Percentiles rank a stretch among this genome's conserved stretches.
phyloP scores from a whole-genome alignment of 2,888 invertebrate genomes.

The Caenorhabditis sp. region DNA sequence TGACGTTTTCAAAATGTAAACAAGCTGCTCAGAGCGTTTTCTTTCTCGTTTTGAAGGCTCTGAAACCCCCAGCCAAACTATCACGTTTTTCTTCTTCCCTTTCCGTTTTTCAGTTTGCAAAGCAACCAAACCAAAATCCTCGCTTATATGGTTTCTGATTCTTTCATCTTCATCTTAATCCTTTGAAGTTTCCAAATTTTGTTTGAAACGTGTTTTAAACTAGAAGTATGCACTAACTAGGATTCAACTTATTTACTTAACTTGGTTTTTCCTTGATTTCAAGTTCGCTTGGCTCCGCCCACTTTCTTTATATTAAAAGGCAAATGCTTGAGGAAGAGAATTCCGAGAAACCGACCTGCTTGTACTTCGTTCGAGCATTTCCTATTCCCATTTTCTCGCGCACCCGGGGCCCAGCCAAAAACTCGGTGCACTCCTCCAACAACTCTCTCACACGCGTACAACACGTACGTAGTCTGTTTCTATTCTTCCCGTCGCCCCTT shows the following conservation, averaged over 20 bases:
- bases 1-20: slow-evolving; percentile 10
- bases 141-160: too few relatives aligned
- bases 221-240: too few relatives aligned
- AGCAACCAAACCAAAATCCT: too few relatives aligned
- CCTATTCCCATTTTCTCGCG: slow-evolving; percentile 26
- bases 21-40: not conserved
- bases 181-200: too few relatives aligned
- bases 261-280: too few relatives aligned
- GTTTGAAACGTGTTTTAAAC: too few relatives aligned
- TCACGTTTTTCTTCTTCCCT: not conserved
- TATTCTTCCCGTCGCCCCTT: slow-evolving; percentile 39
- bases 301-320: too few relatives aligned
- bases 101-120: not conserved
- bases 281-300: too few relatives aligned
- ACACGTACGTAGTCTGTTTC: slow-evolving; percentile 42
- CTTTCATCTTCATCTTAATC: too few relatives aligned
- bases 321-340: too few relatives aligned
- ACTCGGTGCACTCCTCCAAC: slow-evolving; percentile 19
- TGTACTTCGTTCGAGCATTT: slow-evolving; percentile 23
- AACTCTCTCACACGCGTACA: slow-evolving; percentile 4
- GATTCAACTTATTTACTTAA: too few relatives aligned
- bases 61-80: not conserved
- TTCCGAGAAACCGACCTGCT: slow-evolving; percentile 3
- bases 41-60: not conserved
- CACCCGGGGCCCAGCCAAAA: slow-evolving; percentile 12